Base-by-base conservation (phyloP, 2,797 vertebrate species). In the Australoheros facetus region DNA sequence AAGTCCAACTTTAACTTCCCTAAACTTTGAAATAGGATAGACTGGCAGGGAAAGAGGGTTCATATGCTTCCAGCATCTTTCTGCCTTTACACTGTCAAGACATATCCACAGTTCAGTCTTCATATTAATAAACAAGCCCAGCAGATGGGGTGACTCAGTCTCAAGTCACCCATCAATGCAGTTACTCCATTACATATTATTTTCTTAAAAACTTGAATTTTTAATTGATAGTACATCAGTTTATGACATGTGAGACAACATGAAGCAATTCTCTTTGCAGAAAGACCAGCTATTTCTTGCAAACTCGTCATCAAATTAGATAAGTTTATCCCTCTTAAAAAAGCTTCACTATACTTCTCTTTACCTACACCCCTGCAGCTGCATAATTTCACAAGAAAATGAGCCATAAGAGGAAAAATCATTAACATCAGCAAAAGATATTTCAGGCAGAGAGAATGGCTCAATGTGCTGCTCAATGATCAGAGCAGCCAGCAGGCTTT, bases 351-450 rank as follows among this genome's bases (percentile, higher is more conserved):
- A 71, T 69, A 76, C 84, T 89, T 83, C n/a, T 72, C 78, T 85
- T 82, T 80, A 91, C 94, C 87, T 87, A 79, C 80, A 77, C 77
- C 83, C 91, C 86, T 54, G 78, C 87, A 88, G 90, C 93, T 84
- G 85, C 71, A 78, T 89, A 89, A 94, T 92, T 93, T 92, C 82
- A 90, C 86, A 87, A 84, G 87, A 93, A 92, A 93, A 93, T 91
- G 88, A 93, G 86, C 87, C 85, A 85, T 89, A 82, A 85, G 89
- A 94, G 82, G 71, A 83, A 90, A 91, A 94, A 92, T 89, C 91
- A 92, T 94, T 90, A 90, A 92, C 90, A 92, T 93, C 94, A 94
- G 92, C 91, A 92, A 85, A 91, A 92, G 87, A 92, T 91, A 90
- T 92, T 92, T 91, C 86, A 91, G 89, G 87, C 88, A 80, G 87